These are phyloP conservation scores for Myanophis thanlyinensis DNA, from an alignment of 2,113 vertebrate genomes.

Conservation along the genomic window DNA sequence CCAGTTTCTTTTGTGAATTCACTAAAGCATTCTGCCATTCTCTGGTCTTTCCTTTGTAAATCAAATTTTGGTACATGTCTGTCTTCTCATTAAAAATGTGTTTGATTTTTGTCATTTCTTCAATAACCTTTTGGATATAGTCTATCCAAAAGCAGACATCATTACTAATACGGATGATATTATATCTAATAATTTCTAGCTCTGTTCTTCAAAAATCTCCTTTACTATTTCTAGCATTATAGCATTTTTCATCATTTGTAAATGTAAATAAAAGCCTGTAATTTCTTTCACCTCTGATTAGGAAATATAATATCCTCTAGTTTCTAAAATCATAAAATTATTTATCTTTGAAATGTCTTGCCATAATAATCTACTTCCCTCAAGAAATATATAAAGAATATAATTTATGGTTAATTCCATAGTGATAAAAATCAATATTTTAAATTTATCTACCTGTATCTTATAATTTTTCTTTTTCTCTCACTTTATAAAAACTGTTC, in stretches of 20 bases:
- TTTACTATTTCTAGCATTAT: neutral
- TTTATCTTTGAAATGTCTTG: neutral
- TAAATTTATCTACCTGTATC: neutral
- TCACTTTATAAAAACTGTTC: neutral
- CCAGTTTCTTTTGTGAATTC: neutral
- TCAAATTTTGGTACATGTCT: neutral
- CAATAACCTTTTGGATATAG: neutral
- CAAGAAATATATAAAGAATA: neutral
- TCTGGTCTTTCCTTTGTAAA: neutral
- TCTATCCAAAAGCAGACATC: neutral
- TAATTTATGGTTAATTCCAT: neutral
- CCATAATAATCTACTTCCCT: neutral
- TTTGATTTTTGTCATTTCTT: neutral
- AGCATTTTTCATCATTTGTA: neutral
- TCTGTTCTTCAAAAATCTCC: neutral
- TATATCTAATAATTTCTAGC: neutral
- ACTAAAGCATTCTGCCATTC: neutral
- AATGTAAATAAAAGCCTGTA: neutral
- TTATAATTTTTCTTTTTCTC: neutral
- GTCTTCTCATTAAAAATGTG: neutral
- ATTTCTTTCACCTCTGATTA: neutral
- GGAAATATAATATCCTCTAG: neutral
- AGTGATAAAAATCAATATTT: neutral
- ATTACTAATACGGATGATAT: neutral
- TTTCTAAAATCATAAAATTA: neutral